Conservation (phyloP, 2,888 invertebrate genomes). For the Danaus chrysippus region DNA sequence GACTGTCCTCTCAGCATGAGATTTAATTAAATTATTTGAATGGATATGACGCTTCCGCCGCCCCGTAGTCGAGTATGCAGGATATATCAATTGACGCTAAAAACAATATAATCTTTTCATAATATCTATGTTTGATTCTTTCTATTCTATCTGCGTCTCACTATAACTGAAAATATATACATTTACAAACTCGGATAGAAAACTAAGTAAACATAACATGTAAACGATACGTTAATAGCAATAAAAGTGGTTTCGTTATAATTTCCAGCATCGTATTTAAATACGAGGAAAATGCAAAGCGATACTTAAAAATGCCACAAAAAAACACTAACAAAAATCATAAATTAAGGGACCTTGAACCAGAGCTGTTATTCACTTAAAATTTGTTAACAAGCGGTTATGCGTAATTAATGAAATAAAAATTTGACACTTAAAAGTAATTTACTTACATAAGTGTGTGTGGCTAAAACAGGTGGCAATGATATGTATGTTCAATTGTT, state of each 20-base stretch:
- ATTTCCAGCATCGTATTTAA: too few relatives aligned
- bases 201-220: too few relatives aligned
- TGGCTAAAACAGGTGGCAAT: constrained; percentile 70
- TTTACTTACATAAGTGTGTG: constrained; percentile 48
- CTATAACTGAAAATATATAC: not conserved
- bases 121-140: constrained; percentile 29
- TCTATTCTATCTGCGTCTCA: not conserved
- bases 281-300: too few relatives aligned
- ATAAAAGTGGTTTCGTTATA: too few relatives aligned
- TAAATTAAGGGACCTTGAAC: constrained; percentile 18
- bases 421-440: constrained; percentile 35
- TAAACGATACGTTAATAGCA: too few relatives aligned
- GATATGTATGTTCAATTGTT: constrained; percentile 63
- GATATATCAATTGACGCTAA: constrained; percentile 71
- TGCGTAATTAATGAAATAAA: constrained; percentile 21
- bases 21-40: constrained; percentile 77
- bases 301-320: too few relatives aligned
- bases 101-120: constrained; percentile 53
- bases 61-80: constrained; percentile 54
- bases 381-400: constrained; percentile 18
- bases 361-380: constrained; percentile 16
- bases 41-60: constrained; percentile 74
- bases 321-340: too few relatives aligned
- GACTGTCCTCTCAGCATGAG: constrained; percentile 62
- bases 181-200: not conserved